These are phyloP conservation scores for Elmis aenea DNA, from an alignment of 2,888 invertebrate genomes.

Conservation along the genomic window DNA sequence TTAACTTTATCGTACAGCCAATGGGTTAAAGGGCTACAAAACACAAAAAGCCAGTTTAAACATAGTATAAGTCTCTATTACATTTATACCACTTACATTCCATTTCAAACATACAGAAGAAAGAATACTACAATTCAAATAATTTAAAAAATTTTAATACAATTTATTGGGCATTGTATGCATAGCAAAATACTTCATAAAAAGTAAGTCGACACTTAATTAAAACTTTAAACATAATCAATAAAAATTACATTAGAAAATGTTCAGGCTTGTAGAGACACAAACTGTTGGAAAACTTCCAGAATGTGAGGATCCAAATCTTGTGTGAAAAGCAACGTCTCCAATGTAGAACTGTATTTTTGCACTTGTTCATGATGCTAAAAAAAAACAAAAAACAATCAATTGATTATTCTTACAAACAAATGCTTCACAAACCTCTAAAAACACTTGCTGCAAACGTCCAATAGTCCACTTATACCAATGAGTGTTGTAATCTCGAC, in stretches of 20 bases:
- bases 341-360: constrained; percentile 91
- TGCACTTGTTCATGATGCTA: constrained; percentile 98
- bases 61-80: too few relatives aligned
- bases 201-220: too few relatives aligned
- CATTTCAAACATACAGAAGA: too few relatives aligned
- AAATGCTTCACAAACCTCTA: constrained; percentile 62
- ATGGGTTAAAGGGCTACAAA: too few relatives aligned
- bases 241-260: constrained; percentile 3
- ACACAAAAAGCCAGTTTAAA: too few relatives aligned
- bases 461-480: constrained; percentile 97
- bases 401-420: constrained; percentile 1
- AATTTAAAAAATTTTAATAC: too few relatives aligned
- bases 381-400: constrained; percentile 40
- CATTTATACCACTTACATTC: too few relatives aligned
- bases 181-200: too few relatives aligned
- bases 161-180: too few relatives aligned
- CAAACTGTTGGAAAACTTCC: constrained; percentile 96
- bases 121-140: too few relatives aligned
- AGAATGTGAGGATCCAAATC: constrained; percentile 94
- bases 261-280: constrained; percentile 72
- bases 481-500: constrained; percentile 84
- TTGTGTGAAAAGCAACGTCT: constrained; percentile 91
- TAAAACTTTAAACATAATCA: constrained; percentile 1
- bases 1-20: too few relatives aligned
- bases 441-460: constrained; percentile 89